Base-by-base conservation (phyloP, 92 coral and sea anemone genomes). In the Chrysogorgia sp. region DNA sequence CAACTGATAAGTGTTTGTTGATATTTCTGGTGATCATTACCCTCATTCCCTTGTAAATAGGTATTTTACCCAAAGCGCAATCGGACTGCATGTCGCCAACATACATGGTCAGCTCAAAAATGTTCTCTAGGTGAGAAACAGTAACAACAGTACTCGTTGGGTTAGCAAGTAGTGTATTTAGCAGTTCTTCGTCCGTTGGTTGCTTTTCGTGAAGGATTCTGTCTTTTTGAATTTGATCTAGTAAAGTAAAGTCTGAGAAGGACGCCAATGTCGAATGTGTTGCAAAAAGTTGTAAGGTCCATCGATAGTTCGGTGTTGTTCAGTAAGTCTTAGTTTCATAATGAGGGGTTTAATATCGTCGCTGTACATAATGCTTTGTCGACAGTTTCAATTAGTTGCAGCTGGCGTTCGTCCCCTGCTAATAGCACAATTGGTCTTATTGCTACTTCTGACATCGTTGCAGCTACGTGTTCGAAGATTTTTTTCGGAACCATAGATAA, bases 331-430 rank as follows among this genome's bases (percentile, higher is more conserved):
- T 1, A 76, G 30, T 55, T 76, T 76, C 29, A 63, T 40, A 15
- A 57, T 59, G 2, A 76, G 34, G 17, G 59, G 59, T 26, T 22
- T 40, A 7, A 55, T 37, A 17, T 76, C 70, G 9, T 35, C 25
- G 33, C 8, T 19, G 8, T 25, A 13, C 81, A 76, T 59, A 17
- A 34, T 41, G 23, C 52, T 58, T 3, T 30, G 22, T 62, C 74
- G 15, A 77, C 34, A 17, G 62, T 62, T 35, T 77, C 82, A 8
- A 77, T 61, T 10, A 60, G 72, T 62, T 62, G 74, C 45, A 77
- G 72, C 15, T 77, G 82, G 7, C 58, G 2, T 10, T 63, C 72
- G 62, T 77, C 82, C 9, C 82, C 82, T 12, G 82, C 82, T 35
- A 59, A 3, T 5, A 76, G 1, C 0, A 55, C 70, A 48, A 76